Conservation (phyloP, 2,797 vertebrate genomes). For the Mus caroli region DNA sequence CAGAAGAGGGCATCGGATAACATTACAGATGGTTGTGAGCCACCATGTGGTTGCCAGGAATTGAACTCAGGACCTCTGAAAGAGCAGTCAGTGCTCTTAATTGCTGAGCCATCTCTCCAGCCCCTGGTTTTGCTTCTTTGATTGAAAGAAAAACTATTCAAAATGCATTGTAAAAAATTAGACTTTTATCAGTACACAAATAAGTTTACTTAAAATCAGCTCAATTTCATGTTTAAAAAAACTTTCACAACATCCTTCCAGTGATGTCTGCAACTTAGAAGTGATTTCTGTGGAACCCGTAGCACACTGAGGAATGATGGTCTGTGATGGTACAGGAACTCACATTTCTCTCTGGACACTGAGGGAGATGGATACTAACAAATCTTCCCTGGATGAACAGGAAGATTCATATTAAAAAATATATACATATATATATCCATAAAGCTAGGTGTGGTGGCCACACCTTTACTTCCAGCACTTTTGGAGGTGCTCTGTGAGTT, state of each 20-base stretch:
- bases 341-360: not conserved
- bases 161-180: conserved; percentile 74
- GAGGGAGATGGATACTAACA: conserved; percentile 60
- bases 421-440: conserved; percentile 73
- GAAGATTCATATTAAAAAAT: conserved; percentile 69
- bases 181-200: conserved; percentile 78
- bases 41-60: too few species aligned
- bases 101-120: too few species aligned
- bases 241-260: conserved; percentile 1
- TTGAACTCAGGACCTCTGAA: too few species aligned
- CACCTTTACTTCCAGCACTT: not conserved
- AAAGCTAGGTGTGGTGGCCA: not conserved
- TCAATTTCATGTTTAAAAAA: conserved; percentile 52
- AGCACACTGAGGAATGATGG: conserved; percentile 39
- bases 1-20: too few species aligned
- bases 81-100: too few species aligned
- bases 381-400: conserved; percentile 77
- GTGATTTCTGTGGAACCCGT: rapidly evolving
- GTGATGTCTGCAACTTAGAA: not conserved
- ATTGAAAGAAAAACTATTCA: conserved; percentile 72
- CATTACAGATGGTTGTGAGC: too few species aligned
- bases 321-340: not conserved
- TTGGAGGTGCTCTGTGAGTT: not conserved
- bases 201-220: conserved; percentile 76
- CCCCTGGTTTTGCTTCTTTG: not conserved